Percentiles rank a stretch among this genome's conserved stretches.
phyloP scores from a whole-genome alignment of 2,113 vertebrate species.

The Brachionichthys hirsutus region DNA sequence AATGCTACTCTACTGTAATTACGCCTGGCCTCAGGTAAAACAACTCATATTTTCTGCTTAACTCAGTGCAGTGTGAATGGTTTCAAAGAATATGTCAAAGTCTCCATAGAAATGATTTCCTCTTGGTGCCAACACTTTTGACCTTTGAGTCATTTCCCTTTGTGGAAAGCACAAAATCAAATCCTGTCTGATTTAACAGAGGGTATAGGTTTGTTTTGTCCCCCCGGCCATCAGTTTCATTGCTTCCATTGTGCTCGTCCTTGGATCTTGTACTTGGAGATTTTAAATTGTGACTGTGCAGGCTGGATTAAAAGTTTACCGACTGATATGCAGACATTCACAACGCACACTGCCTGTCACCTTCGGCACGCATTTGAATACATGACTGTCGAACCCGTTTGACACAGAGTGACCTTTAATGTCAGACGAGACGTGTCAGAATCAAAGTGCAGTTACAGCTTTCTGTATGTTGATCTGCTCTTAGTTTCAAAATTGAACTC shows the following conservation, averaged over 20 bases:
- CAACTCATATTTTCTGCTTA: slow-evolving; percentile 40
- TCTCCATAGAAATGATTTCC: slow-evolving; percentile 12
- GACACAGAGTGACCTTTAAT: neutral
- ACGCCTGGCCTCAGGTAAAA: slow-evolving; percentile 51
- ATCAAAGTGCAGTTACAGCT: neutral
- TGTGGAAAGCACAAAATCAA: slow-evolving; percentile 47
- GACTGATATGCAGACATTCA: neutral
- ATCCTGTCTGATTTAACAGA: slow-evolving; percentile 52
- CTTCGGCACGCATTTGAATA: neutral
- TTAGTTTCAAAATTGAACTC: too few species aligned
- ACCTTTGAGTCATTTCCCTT: slow-evolving; percentile 48
- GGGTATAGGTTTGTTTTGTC: slow-evolving; percentile 43
- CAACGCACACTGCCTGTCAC: neutral
- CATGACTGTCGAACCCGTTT: neutral
- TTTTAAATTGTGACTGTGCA: neutral
- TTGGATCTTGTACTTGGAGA: slow-evolving; percentile 1
- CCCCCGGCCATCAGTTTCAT: slow-evolving; percentile 7
- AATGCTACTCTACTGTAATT: slow-evolving; percentile 47
- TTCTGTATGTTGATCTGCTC: neutral
- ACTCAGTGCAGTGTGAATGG: slow-evolving; percentile 19
- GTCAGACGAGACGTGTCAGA: neutral
- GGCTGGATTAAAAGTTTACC: neutral
- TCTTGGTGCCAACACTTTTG: slow-evolving; percentile 42
- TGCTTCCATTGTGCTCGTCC: slow-evolving; percentile 10
- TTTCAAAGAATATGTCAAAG: slow-evolving; percentile 17